phyloP scores from a whole-genome alignment of 2,888 invertebrate species.

The Synergus laeviventris region DNA sequence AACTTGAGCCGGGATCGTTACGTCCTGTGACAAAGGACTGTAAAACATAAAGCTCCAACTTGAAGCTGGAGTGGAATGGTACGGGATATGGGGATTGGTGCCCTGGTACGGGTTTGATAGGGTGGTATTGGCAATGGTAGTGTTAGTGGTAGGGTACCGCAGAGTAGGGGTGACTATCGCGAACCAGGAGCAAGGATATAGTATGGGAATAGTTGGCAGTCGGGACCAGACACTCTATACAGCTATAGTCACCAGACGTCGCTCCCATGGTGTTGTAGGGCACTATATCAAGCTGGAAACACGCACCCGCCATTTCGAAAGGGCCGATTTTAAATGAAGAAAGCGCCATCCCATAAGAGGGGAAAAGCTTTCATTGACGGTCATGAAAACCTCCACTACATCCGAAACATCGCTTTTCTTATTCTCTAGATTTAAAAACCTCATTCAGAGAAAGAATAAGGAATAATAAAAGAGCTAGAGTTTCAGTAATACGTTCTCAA shows the following conservation, averaged over 20 bases:
- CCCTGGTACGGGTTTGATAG: constrained; percentile 43
- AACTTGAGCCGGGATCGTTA: constrained; percentile 58
- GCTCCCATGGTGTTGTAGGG: constrained; percentile 46
- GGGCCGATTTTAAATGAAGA: constrained; percentile 47
- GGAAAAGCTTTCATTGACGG: constrained; percentile 29
- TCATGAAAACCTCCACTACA: constrained; percentile 3
- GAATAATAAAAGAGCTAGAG: background rate
- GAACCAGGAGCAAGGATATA: constrained; percentile 34
- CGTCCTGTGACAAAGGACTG: constrained; percentile 61
- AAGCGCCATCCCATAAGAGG: constrained; percentile 19
- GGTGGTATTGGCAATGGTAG: constrained; percentile 39
- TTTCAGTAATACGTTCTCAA: background rate
- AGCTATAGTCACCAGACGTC: constrained; percentile 42
- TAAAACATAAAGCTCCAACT: constrained; percentile 60
- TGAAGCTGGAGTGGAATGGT: constrained; percentile 50
- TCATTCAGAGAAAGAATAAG: background rate
- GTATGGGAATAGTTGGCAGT: constrained; percentile 51
- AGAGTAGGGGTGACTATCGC: constrained; percentile 35
- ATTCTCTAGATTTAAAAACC: background rate
- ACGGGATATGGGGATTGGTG: constrained; percentile 45
- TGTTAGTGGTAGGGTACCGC: constrained; percentile 27
- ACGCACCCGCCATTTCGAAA: constrained; percentile 44
- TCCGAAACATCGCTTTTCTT: constrained; percentile 1
- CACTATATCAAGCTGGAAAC: constrained; percentile 53
- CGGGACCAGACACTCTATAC: constrained; percentile 53